Evolutionary conservation across 2,888 invertebrate genomes (phyloP), one percentile per base, ranked within the genome.

Genomic region (Brachyptera risi): DNA sequence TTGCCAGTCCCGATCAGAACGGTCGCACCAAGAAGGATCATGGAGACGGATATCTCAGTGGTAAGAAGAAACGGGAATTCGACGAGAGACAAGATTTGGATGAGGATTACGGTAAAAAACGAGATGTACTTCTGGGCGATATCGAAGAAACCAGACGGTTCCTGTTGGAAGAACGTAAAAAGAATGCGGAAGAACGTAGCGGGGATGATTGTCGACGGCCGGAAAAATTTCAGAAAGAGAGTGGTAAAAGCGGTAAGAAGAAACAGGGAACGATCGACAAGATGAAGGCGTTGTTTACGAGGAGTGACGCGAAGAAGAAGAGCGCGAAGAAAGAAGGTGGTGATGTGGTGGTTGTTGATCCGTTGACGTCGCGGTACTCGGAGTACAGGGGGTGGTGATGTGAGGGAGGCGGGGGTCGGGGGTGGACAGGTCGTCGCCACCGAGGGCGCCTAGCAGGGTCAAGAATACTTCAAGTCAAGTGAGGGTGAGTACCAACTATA

Each of bases 221-320:
- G 23, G 61, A 57, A 21, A 51, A 56, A 57, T n/a, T n/a, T n/a
- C n/a, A n/a, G n/a, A n/a, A n/a, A n/a, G 56, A 24, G 58, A 15
- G 37, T 19, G 35, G 17, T 51, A 44, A 40, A 59, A 54, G 21
- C 27, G 19, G n/a, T 40, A 61, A 80, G 60, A 87, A 87, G 73
- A 87, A 86, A 72, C 77, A 83, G 68, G 85, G 87, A 74, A 82
- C 86, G 69, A 81, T 88, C 68, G 87, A 87, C 75, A 87, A 86
- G 79, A 80, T 87, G 68, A 90, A 88, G 72, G 87, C 88, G 74
- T 79, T 90, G 69, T 90, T 90, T 76, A 85, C 83, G 69, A 81
- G 86, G 71, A 81, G 83, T 73, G 79, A 80, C 76, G 83, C 82
- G 74, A 83, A 83, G 73, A 83, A 82, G 68, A 79, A 80, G 65